Percentiles rank a stretch among this genome's conserved stretches.
phyloP scores from a whole-genome alignment of 2,113 vertebrate species.

The Oenanthe melanoleuca region DNA sequence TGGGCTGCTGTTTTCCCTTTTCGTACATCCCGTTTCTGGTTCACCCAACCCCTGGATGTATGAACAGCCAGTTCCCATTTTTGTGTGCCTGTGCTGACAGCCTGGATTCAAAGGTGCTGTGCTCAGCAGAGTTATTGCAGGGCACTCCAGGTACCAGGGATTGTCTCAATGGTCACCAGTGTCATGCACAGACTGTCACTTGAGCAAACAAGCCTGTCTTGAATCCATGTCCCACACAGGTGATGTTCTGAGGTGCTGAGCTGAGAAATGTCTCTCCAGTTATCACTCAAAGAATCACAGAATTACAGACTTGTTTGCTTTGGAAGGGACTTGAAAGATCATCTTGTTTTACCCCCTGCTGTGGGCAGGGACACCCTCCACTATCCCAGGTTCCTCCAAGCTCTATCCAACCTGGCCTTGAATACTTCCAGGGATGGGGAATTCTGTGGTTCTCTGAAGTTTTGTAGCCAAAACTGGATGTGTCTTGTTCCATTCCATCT shows the following conservation, averaged over 20 bases:
- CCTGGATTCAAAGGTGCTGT: background rate
- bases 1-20: background rate
- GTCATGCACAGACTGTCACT: background rate
- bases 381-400: background rate
- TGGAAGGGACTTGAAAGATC: background rate
- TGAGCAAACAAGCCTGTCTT: background rate
- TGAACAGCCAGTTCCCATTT: background rate
- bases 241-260: background rate
- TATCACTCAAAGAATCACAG: background rate
- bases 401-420: background rate
- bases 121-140: background rate
- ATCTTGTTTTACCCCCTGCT: background rate
- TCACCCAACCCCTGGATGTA: background rate
- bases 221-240: background rate
- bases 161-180: accelerated
- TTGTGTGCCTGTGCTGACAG: background rate
- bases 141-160: background rate
- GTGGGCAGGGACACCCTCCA: background rate
- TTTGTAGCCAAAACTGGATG: background rate
- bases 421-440: background rate
- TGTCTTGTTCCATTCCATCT: background rate
- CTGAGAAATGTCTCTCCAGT: background rate
- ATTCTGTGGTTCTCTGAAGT: background rate
- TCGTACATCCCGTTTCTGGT: background rate
- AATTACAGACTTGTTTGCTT: background rate